Conservation (phyloP, 2,888 invertebrate species). For the Orthonychiurus folsomi region DNA sequence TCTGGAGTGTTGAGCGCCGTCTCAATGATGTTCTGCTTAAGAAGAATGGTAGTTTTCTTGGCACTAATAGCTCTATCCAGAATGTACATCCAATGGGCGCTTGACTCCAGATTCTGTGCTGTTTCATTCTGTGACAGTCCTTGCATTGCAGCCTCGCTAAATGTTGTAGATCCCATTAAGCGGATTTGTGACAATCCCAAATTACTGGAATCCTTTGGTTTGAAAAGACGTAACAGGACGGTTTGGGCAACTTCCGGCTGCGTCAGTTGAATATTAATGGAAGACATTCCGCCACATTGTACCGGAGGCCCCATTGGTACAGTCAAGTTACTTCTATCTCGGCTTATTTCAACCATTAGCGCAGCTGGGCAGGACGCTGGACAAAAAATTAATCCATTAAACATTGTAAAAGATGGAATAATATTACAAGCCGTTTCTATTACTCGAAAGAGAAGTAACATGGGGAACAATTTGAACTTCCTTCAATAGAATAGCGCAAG, state of each 20-base stretch:
- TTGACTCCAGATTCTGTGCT: constrained; percentile 32
- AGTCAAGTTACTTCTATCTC: constrained; percentile 66
- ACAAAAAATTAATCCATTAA: constrained; percentile 6
- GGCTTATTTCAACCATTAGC: constrained; percentile 73
- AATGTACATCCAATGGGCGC: constrained; percentile 40
- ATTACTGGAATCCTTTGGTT: constrained; percentile 79
- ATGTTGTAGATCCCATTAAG: constrained; percentile 74
- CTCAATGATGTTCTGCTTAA: constrained; percentile 42
- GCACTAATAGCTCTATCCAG: constrained; percentile 35
- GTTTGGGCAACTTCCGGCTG: constrained; percentile 77
- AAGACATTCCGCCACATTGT: constrained; percentile 76
- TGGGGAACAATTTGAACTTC: constrained; percentile 83
- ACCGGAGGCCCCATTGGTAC: constrained; percentile 78
- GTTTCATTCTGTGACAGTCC: constrained; percentile 27
- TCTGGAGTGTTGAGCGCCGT: constrained; percentile 59
- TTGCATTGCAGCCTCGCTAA: constrained; percentile 50
- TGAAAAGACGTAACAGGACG: constrained; percentile 67
- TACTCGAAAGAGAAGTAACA: constrained; percentile 61
- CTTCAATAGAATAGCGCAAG: constrained; percentile 76
- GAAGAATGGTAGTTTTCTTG: constrained; percentile 17
- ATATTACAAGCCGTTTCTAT: constrained; percentile 43
- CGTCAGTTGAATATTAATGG: constrained; percentile 70
- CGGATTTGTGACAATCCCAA: constrained; percentile 81
- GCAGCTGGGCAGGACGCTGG: constrained; percentile 72
- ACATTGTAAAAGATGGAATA: not conserved